Evolutionary conservation across 2,113 vertebrate species (phyloP).

Genomic region (Xenopus laevis): DNA sequence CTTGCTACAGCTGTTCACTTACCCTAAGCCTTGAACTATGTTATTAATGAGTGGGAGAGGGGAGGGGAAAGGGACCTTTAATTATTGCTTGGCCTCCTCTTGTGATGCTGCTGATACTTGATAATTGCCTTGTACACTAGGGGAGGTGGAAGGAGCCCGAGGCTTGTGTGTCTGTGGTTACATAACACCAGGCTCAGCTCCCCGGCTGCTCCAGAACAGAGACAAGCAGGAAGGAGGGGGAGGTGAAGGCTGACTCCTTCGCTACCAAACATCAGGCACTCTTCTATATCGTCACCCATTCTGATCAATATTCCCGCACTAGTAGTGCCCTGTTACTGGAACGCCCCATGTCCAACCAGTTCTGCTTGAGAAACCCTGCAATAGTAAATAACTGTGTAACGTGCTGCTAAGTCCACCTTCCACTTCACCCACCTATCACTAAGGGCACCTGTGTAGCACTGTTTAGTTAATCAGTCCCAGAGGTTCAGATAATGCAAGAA

Average conservation of each 20-base stretch:
- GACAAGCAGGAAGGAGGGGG: slow-evolving; percentile 35
- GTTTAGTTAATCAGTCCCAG: too few relatives aligned
- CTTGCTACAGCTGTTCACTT: slow-evolving; percentile 33
- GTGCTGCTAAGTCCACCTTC: too few relatives aligned
- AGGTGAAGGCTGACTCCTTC: slow-evolving; percentile 10
- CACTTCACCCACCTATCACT: too few relatives aligned
- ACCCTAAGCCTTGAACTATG: slow-evolving; percentile 32
- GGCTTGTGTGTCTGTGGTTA: slow-evolving; percentile 37
- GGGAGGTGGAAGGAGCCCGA: slow-evolving; percentile 37
- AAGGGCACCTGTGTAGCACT: too few relatives aligned
- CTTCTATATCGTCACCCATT: too few relatives aligned
- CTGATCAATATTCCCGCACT: too few relatives aligned
- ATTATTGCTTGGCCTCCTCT: slow-evolving; percentile 38
- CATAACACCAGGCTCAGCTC: slow-evolving; percentile 40
- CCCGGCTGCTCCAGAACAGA: slow-evolving; percentile 19
- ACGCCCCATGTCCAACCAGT: too few relatives aligned
- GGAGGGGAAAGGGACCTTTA: slow-evolving; percentile 25
- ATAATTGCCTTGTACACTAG: slow-evolving; percentile 26
- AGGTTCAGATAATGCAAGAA: too few relatives aligned
- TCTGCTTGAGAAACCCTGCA: too few relatives aligned
- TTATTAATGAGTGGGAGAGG: slow-evolving; percentile 33
- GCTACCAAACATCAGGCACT: not conserved
- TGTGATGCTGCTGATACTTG: slow-evolving; percentile 32
- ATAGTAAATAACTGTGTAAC: too few relatives aligned
- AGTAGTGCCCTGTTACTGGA: too few relatives aligned